Evolutionary conservation across 2,113 vertebrate genomes (phyloP), one percentile per base, ranked within the genome.

Genomic region (Stomatorhinus ivindoensis): DNA sequence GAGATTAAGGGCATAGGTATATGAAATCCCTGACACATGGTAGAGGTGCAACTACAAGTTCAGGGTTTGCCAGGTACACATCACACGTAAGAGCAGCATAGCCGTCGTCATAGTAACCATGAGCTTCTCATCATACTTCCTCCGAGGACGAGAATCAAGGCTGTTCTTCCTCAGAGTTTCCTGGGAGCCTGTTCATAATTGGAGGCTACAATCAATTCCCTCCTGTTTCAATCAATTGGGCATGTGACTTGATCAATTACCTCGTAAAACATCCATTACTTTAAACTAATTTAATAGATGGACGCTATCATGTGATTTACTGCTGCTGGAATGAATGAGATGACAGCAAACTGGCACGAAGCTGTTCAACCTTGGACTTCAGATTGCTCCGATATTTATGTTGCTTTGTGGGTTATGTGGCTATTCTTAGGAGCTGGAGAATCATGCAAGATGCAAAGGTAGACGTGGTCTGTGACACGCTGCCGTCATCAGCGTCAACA

Each of bases 11-110:
- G 93, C 35, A 90, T 55, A 61, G 94, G 95, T 85, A 89, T 92
- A 73, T 93, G 94, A 90, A 96, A 95, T 89, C 92, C 93, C 53
- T 92, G 55, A 89, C 93, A 93, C 92, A 92, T 82, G 92, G 92
- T 82, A 92, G 92, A 85, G 90, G 94, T 90, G 94, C 91, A 87
- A 92, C 93, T 94, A 91, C 83, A 73, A 61, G 27, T 10, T n/a
- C 27, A n/a, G 19, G 65, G 51, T n/a, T 24, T 3, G 15, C n/a
- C 9, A 17, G 0, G 39, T n/a, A 82, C 15, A 86, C 87, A 58
- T 69, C 15, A 53, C 46, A 53, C 2, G 6, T 58, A 39, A 17
- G 21, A 10, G 48, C 47, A 39, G 47, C 7, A 2, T 13, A 7
- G 21, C 76, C 1, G 7, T 69, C n/a, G 3, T 27, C 61, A 4